A percentile compares a stretch with the other conserved stretches of the same genome.
Conservation (phyloP, 2,888 invertebrate species). For the Drosophila recens region DNA sequence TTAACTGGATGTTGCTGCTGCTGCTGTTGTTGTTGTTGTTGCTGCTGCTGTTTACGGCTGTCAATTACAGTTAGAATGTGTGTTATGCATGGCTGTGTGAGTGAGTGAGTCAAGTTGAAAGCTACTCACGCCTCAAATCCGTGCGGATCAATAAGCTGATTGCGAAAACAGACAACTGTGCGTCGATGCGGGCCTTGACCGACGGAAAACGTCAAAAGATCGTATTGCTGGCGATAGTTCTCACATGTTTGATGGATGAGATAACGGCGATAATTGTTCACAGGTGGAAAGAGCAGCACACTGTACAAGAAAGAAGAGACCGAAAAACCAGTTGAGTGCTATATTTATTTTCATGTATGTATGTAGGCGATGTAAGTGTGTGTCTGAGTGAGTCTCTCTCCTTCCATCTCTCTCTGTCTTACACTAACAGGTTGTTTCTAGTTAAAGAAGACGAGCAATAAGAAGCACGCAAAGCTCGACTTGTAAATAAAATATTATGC, state of each 20-base stretch:
- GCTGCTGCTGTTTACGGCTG: slow-evolving; percentile 75
- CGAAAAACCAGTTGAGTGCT: slow-evolving; percentile 25
- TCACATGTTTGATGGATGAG: slow-evolving; percentile 92
- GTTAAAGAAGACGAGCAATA: slow-evolving; percentile 36
- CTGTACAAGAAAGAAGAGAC: slow-evolving; percentile 85
- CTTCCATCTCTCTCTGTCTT: slow-evolving; percentile 2
- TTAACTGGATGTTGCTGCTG: slow-evolving; percentile 64
- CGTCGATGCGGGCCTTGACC: slow-evolving; percentile 90
- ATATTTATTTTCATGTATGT: neutral
- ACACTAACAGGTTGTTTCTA: slow-evolving; percentile 43
- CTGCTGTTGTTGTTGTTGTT: slow-evolving; percentile 52
- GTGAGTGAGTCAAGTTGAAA: slow-evolving; percentile 1
- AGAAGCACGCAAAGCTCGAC: slow-evolving; percentile 57
- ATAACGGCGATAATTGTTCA: slow-evolving; percentile 91
- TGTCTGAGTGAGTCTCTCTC: slow-evolving; percentile 2
- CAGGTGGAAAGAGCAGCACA: slow-evolving; percentile 93
- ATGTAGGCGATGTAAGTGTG: slow-evolving; percentile 3
- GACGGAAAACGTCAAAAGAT: slow-evolving; percentile 90
- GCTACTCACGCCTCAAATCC: slow-evolving; percentile 79
- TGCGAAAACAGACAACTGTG: slow-evolving; percentile 90
- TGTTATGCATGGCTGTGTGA: slow-evolving; percentile 1
- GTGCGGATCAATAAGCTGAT: slow-evolving; percentile 85
- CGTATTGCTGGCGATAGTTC: slow-evolving; percentile 86
- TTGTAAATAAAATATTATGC: slow-evolving; percentile 65
- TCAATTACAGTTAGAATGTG: slow-evolving; percentile 49